These are phyloP conservation scores for Sminthurides aquaticus DNA, from an alignment of 2,888 invertebrate species.

Conservation along the genomic window DNA sequence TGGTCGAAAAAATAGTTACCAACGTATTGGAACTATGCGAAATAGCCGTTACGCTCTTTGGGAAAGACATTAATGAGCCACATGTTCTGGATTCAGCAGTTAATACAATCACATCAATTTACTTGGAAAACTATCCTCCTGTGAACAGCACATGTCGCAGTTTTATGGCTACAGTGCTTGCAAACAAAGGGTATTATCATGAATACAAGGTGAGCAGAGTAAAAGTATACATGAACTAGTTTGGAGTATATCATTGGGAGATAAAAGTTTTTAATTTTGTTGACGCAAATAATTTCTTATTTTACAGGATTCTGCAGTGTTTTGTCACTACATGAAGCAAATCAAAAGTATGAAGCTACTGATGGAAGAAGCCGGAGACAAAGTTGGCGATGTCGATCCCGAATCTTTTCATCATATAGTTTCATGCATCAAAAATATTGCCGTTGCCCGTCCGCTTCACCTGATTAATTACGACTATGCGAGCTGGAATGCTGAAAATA, in stretches of 20 bases:
- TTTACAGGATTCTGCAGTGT: constrained; percentile 68
- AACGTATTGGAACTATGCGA: constrained; percentile 40
- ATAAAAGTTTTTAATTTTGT: constrained; percentile 1
- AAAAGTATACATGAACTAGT: constrained; percentile 21
- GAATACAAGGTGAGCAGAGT: constrained; percentile 64
- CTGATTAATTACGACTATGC: constrained; percentile 36
- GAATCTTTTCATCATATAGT: constrained; percentile 42
- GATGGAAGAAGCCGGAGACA: constrained; percentile 15
- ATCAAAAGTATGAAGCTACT: constrained; percentile 42
- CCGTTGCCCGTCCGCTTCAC: constrained; percentile 37
- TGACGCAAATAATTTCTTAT: constrained; percentile 8
- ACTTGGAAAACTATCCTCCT: constrained; percentile 40
- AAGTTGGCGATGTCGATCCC: constrained; percentile 33
- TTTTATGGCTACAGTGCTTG: constrained; percentile 64
- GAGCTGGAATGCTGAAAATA: constrained; percentile 26
- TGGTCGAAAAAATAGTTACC: constrained; percentile 32
- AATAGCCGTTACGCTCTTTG: constrained; percentile 36
- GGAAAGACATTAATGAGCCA: constrained; percentile 32
- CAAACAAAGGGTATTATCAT: constrained; percentile 67
- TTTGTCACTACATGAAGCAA: constrained; percentile 66
- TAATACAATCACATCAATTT: constrained; percentile 38
- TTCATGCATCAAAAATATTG: constrained; percentile 39
- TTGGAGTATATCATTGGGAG: not conserved
- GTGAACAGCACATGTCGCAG: constrained; percentile 35
- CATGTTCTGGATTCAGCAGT: constrained; percentile 27